Conservation (phyloP, 2,797 vertebrate genomes). For the Furcifer pardalis region DNA sequence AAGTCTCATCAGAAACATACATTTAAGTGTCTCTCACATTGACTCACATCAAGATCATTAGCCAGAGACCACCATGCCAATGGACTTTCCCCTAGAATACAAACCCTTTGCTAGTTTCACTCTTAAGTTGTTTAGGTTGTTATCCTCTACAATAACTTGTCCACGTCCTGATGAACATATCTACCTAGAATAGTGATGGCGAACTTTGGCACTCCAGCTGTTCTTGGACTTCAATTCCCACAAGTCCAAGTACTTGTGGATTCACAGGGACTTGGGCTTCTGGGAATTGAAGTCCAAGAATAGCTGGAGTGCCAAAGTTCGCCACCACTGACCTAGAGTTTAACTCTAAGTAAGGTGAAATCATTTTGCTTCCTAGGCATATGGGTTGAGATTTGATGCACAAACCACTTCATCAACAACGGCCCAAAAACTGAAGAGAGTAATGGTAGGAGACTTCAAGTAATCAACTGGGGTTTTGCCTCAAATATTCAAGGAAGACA, state of each 20-base stretch:
- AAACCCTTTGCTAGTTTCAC: too few relatives aligned
- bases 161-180: neutral
- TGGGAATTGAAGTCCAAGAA: too few relatives aligned
- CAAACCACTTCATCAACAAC: too few relatives aligned
- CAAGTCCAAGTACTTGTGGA: too few relatives aligned
- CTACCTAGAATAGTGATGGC: too few relatives aligned
- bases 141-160: too few relatives aligned
- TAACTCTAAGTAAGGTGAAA: too few relatives aligned
- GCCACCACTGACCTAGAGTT: too few relatives aligned
- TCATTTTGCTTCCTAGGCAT: neutral
- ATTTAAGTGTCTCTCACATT: neutral
- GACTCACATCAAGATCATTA: neutral
- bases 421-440: neutral
- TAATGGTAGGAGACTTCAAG: neutral
- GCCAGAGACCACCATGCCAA: neutral
- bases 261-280: too few relatives aligned
- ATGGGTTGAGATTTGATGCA: neutral
- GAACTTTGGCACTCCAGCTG: too few relatives aligned
- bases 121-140: neutral
- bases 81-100: neutral
- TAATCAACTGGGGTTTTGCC: accelerated
- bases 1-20: neutral
- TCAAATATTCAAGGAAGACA: neutral
- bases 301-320: too few relatives aligned
- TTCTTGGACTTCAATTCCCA: too few relatives aligned